Evolutionary conservation across 2,888 invertebrate species (phyloP).

Genomic region (Chamaedrilus cognettii): DNA sequence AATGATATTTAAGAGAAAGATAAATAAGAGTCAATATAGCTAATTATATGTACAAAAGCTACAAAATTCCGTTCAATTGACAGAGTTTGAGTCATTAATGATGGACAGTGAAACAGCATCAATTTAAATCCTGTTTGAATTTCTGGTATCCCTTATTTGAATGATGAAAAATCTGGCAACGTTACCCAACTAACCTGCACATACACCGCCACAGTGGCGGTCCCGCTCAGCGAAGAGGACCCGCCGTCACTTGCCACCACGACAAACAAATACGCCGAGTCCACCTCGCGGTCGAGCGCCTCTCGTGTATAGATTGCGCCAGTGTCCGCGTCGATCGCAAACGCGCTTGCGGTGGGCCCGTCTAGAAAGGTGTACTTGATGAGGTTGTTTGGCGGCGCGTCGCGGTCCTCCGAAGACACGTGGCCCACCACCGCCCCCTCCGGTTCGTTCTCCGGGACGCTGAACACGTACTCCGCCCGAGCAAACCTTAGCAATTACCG

Average conservation of each 20-base stretch:
- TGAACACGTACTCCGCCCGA: slow-evolving; percentile 26
- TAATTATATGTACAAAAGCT: too few relatives aligned
- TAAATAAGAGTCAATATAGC: too few relatives aligned
- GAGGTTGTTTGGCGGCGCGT: slow-evolving; percentile 11
- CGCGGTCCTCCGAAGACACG: slow-evolving; percentile 32
- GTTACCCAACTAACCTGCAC: too few relatives aligned
- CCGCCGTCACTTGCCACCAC: slow-evolving; percentile 23
- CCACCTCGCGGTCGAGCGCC: slow-evolving; percentile 30
- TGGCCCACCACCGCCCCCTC: slow-evolving; percentile 51
- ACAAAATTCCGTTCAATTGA: too few relatives aligned
- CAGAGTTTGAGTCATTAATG: too few relatives aligned
- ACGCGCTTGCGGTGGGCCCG: slow-evolving; percentile 3
- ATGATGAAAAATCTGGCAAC: too few relatives aligned
- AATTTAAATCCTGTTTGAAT: too few relatives aligned
- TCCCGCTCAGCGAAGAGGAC: slow-evolving; percentile 19
- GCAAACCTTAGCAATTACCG: too few relatives aligned
- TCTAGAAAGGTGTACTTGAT: slow-evolving; percentile 6
- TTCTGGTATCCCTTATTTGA: too few relatives aligned
- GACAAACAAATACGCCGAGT: slow-evolving; percentile 26
- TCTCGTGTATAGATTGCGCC: slow-evolving; percentile 23
- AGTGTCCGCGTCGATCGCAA: slow-evolving; percentile 24
- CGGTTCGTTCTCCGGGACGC: slow-evolving; percentile 34
- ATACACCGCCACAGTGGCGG: slow-evolving; percentile 32
- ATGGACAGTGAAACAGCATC: too few relatives aligned
- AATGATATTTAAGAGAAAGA: too few relatives aligned